Base-by-base conservation (phyloP, 2,888 invertebrate species). In the Seira ritae region DNA sequence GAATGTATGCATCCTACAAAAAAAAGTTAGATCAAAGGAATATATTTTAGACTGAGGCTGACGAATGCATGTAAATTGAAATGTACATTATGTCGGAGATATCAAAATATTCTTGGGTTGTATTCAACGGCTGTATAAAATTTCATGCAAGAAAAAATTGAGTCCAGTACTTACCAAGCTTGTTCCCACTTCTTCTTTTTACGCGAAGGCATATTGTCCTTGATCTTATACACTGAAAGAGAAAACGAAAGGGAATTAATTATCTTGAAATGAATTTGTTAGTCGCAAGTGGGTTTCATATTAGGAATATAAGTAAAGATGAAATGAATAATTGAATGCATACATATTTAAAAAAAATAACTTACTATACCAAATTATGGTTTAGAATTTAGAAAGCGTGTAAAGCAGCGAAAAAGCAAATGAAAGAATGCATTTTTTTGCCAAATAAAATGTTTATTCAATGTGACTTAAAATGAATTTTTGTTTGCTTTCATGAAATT, bases 201-300 rank as follows among this genome's bases (percentile, higher is more conserved):
- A 98, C 97, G 72, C 98, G 94, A 86, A 98, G 93, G 91, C 97
- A 97, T 92, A 98, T 98, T 90, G 97, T 96, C 90, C 97, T 94
- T 83, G 98, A 97, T 91, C 96, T 94, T 90, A 98, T 98, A 92
- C 98, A 98, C 98, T 98, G 94, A 15, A 94, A 94, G 90, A 89
- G 91, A 90, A 90, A 89, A 74, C 12, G 42, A n/a, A n/a, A 50
- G 17, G 42, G 50, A 23, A 62, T 72, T 55, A 20, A 55, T 55
- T 55, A 19, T 55, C 19, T 10, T 10, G 10, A 70, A 70, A n/a
- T 17, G 12, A 17, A 72, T 50, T 10, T 20, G 55, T n/a, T 20
- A 76, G 65, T 55, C 17, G 1, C 20, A 23, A 55, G 15, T 8
- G 37, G n/a, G n/a, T n/a, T n/a, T n/a, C 46, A 4, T 4, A 10